phyloP scores from a whole-genome alignment of 2,113 vertebrate genomes.

The Austrofundulus limnaeus region DNA sequence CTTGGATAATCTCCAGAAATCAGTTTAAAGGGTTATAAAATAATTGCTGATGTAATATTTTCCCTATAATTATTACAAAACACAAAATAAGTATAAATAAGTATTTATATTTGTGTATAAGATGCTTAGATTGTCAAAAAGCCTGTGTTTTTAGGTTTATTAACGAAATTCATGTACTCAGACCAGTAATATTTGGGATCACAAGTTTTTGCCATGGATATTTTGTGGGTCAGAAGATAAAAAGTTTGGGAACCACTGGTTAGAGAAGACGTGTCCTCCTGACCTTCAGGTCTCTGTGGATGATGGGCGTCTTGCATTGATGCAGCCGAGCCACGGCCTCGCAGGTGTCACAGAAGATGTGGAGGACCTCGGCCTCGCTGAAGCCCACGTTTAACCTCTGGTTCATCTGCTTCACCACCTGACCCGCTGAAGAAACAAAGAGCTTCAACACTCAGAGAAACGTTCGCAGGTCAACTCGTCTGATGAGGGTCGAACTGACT shows the following conservation, averaged over 20 bases:
- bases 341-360: constrained; percentile 93
- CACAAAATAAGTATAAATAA: no score
- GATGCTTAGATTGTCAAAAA: no score
- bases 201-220: no score
- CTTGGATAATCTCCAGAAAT: no score
- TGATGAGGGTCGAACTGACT: constrained; percentile 4
- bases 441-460: not conserved
- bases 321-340: constrained; percentile 95
- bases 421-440: constrained; percentile 82
- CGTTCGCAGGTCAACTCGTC: constrained; percentile 11
- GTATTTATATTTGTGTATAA: no score
- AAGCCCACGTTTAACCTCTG: constrained; percentile 91
- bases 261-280: rapidly evolving
- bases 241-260: rapidly evolving
- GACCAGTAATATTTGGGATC: no score
- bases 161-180: no score
- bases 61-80: no score
- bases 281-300: constrained; percentile 96
- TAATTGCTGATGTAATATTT: no score
- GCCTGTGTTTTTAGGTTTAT: no score
- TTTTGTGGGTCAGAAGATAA: no score
- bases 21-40: no score
- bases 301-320: constrained; percentile 94
- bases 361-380: constrained; percentile 87
- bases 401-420: constrained; percentile 98